Conservation (phyloP, 30 jellyfish, hydroid and myxozoan species). For the Phacellophora camtschatica region DNA sequence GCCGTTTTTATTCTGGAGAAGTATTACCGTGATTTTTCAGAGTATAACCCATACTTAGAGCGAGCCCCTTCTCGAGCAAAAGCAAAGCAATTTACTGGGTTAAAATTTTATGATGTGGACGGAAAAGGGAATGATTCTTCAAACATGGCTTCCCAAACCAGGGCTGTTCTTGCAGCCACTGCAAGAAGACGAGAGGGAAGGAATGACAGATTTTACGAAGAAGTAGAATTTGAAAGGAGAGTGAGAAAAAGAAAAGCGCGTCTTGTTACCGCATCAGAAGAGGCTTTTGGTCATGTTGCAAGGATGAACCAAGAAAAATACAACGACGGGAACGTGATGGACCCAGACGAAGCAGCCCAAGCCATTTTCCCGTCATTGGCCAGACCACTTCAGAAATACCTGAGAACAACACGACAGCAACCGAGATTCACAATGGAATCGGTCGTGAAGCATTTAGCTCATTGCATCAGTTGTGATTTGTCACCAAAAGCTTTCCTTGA, state of each 20-base stretch:
- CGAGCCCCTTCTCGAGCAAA: slow-evolving; percentile 84
- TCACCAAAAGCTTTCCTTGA: slow-evolving; percentile 96
- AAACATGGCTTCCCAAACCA: slow-evolving; percentile 76
- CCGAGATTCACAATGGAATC: slow-evolving; percentile 95
- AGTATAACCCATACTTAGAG: slow-evolving; percentile 89
- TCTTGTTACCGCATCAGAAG: slow-evolving; percentile 89
- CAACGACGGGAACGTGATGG: slow-evolving; percentile 88
- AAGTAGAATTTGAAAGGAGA: slow-evolving; percentile 90
- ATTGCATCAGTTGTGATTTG: slow-evolving; percentile 85
- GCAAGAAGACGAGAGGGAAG: slow-evolving; percentile 97
- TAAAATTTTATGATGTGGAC: slow-evolving; percentile 92
- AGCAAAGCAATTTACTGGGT: slow-evolving; percentile 75
- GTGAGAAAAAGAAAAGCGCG: slow-evolving; percentile 93
- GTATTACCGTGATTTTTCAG: slow-evolving; percentile 88
- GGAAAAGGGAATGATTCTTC: slow-evolving; percentile 77
- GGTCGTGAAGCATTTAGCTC: slow-evolving; percentile 90
- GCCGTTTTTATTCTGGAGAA: slow-evolving; percentile 84
- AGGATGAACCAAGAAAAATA: slow-evolving; percentile 67
- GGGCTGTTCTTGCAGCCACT: slow-evolving; percentile 95
- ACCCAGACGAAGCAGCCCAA: slow-evolving; percentile 99
- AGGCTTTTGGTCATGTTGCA: slow-evolving; percentile 97
- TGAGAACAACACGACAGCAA: slow-evolving; percentile 96
- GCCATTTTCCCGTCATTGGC: slow-evolving; percentile 98
- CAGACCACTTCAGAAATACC: slow-evolving; percentile 92
- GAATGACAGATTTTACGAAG: slow-evolving; percentile 97